A percentile compares a stretch with the other conserved stretches of the same genome.
Conservation (phyloP, 64 coral and sea anemone genomes). For the Acropora yongei region DNA sequence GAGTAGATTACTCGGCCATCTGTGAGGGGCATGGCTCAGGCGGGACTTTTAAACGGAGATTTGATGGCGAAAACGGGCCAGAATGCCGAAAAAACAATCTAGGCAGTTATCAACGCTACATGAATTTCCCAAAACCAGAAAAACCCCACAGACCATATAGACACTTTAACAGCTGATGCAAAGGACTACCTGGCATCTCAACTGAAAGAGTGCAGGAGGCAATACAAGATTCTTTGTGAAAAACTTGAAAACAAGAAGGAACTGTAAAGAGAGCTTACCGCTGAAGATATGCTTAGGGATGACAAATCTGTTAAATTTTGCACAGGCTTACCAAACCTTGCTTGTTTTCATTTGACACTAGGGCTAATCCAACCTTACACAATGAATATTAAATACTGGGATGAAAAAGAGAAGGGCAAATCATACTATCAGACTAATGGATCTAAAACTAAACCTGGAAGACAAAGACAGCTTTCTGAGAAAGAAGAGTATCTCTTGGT, state of each 20-base stretch:
- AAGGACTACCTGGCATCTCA: background rate
- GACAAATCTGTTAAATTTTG: conserved; percentile 38
- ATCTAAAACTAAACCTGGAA: conserved; percentile 52
- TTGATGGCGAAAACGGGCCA: no score
- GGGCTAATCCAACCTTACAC: conserved; percentile 29
- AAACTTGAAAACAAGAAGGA: background rate
- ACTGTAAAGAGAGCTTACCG: no score
- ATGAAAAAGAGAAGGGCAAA: conserved; percentile 31
- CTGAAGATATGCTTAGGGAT: conserved; percentile 15
- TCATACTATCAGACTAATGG: conserved; percentile 43
- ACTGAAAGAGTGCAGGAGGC: background rate
- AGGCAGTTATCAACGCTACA: no score
- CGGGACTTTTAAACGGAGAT: no score
- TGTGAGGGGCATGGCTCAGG: no score
- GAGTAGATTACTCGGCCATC: no score
- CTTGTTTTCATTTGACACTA: conserved; percentile 23
- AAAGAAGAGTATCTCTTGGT: conserved; percentile 57
- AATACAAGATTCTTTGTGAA: background rate
- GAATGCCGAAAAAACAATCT: no score
- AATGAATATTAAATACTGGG: conserved; percentile 53
- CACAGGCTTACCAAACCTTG: conserved; percentile 35
- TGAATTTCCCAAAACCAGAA: no score
- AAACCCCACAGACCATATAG: no score
- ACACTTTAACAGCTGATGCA: conserved; percentile 12
- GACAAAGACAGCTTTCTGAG: conserved; percentile 33